Evolutionary conservation across 2,113 vertebrate genomes (phyloP).

Genomic region (Xyliphius kryptos): DNA sequence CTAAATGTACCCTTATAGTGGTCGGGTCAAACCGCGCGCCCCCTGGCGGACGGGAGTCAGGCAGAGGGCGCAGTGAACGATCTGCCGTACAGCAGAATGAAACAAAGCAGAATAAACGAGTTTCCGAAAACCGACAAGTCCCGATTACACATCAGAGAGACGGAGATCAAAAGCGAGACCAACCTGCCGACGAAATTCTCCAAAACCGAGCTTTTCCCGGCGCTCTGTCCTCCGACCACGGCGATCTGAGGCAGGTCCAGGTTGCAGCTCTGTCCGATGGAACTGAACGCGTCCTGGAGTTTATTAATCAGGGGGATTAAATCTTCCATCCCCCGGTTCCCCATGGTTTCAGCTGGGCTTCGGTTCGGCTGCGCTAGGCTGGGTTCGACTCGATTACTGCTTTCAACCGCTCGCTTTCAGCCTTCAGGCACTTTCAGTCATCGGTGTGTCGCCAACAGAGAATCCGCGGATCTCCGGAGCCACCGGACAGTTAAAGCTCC

Average conservation of each 20-base stretch:
- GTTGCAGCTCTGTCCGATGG: too few species aligned
- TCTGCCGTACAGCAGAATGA: neutral
- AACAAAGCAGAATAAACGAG: too few species aligned
- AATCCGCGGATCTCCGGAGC: too few species aligned
- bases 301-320: constrained; percentile 97
- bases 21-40: neutral
- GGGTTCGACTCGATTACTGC: constrained; percentile 53
- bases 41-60: constrained; percentile 26
- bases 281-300: constrained; percentile 94
- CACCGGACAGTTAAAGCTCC: too few species aligned
- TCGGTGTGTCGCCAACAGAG: constrained; percentile 26
- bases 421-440: constrained; percentile 36
- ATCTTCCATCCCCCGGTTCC: constrained; percentile 98
- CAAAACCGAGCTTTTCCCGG: constrained; percentile 87
- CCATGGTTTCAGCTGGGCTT: constrained; percentile 73
- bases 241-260: constrained; percentile 96
- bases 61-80: constrained; percentile 36
- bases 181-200: constrained; percentile 96
- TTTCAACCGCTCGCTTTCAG: constrained; percentile 44
- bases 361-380: constrained; percentile 46
- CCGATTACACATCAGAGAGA: too few species aligned
- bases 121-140: too few species aligned
- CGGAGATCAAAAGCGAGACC: constrained; percentile 43
- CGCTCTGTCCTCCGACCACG: constrained; percentile 90
- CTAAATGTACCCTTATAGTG: too few species aligned